Base-by-base conservation (phyloP, 2,113 vertebrate genomes). In the Sardina pilchardus region DNA sequence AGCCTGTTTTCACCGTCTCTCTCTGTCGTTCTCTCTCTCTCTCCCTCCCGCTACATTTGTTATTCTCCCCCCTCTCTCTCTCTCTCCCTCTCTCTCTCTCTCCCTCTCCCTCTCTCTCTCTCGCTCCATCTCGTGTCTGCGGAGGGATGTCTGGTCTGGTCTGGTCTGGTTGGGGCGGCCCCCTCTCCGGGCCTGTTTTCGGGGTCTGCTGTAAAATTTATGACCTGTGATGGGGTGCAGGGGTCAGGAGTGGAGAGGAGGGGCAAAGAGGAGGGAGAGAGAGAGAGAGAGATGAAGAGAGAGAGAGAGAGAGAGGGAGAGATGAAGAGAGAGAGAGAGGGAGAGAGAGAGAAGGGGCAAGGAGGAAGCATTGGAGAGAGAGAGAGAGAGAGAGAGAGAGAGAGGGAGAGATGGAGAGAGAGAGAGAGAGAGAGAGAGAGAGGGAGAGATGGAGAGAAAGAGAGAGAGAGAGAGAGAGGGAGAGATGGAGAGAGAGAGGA, bases 201-300 rank as follows among this genome's bases (percentile, higher is more conserved):
- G 95, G 95, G 96, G 84, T 42, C 95, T 96, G 95, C 96, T 96
- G 96, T 97, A 96, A 96, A 96, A 95, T 96, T 96, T 96, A 97
- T 96, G 96, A 95, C 95, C 96, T 97, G 96, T 96, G 95, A 94
- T 95, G 95, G 95, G 95, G 96, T 95, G 95, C 90, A 91, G 91
- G 93, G 95, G 95, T 96, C 71, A 78, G 26, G 63, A 24, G 63
- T 26, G n/a, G 59, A 63, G 59, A 63, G n/a, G 94, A 95, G 93
- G 90, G n/a, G n/a, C n/a, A n/a, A n/a, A n/a, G n/a, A 14, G 45
- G 45, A 7, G 50, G 82, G 53, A 47, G 36, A 44, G 48, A 81
- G 53, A 19, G 59, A 19, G 24, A 63, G 63, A 39, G 83, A 71
- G 45, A 10, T 8, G 8, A 8, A 47, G 45, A 8, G 45, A 47